Percentiles rank a stretch among this genome's conserved stretches.
Evolutionary conservation across 2,113 vertebrate species (phyloP).

Genomic region (Halcyon senegalensis): DNA sequence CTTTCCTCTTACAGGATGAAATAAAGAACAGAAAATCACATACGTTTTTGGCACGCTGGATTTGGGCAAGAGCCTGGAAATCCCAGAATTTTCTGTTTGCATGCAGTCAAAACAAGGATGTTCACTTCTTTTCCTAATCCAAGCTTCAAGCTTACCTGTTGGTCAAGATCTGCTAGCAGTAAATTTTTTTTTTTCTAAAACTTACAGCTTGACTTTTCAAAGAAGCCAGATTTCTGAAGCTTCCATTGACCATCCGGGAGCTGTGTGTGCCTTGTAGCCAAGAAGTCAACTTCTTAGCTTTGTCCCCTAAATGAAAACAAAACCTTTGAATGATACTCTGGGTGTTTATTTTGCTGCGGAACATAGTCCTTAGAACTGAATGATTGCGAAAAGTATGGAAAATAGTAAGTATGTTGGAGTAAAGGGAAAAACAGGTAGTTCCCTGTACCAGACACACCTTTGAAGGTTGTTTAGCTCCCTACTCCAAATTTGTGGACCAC

Average conservation of each 20-base stretch:
- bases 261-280: background rate
- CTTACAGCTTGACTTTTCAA: background rate
- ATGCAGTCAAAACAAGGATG: conserved; percentile 33
- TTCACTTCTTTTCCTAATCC: background rate
- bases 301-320: background rate
- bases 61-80: conserved; percentile 40
- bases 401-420: background rate
- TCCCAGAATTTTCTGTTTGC: conserved; percentile 13
- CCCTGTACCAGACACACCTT: background rate
- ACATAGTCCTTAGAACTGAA: background rate
- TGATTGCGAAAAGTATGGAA: background rate
- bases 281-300: conserved; percentile 24
- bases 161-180: background rate
- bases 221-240: background rate
- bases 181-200: background rate
- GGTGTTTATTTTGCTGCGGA: background rate
- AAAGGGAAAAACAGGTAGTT: background rate
- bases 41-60: background rate
- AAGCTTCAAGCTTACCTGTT: background rate
- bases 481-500: background rate
- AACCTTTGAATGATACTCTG: background rate
- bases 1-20: conserved; percentile 7
- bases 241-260: background rate
- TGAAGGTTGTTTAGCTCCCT: background rate
- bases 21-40: conserved; percentile 1